Conservation (phyloP, 2,113 vertebrate species). For the Lamprologus sp. region DNA sequence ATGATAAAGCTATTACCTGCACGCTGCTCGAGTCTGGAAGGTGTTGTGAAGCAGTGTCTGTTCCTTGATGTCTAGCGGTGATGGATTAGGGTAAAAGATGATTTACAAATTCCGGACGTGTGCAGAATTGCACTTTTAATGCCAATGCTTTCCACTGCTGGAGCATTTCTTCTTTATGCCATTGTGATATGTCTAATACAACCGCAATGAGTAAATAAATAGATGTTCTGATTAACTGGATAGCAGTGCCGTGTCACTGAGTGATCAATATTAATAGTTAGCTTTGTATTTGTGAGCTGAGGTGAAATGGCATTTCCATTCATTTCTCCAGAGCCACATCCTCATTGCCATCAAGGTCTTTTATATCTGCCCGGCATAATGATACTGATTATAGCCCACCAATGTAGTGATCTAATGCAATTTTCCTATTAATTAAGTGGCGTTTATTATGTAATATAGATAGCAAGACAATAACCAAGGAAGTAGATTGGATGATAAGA, state of each 20-base stretch:
- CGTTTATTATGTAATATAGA: constrained; percentile 26
- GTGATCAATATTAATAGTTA: constrained; percentile 8
- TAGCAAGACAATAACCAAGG: constrained; percentile 18
- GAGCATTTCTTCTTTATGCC: not conserved
- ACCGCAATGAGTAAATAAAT: not conserved
- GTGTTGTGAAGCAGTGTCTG: constrained; percentile 28
- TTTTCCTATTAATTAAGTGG: constrained; percentile 47
- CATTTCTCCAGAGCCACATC: constrained; percentile 13
- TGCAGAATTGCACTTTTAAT: constrained; percentile 40
- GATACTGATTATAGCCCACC: constrained; percentile 7
- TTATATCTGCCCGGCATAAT: not conserved
- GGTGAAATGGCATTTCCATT: not conserved
- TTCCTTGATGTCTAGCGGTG: constrained; percentile 26
- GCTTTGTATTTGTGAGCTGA: not conserved
- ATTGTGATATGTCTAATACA: not conserved
- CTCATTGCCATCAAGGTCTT: constrained; percentile 6
- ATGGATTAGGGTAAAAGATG: constrained; percentile 50
- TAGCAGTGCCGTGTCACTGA: not conserved
- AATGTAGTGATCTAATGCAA: constrained; percentile 20
- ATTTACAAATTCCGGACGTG: constrained; percentile 44
- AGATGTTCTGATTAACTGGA: constrained; percentile 18
- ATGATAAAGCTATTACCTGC: constrained; percentile 53
- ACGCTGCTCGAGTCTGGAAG: constrained; percentile 4
- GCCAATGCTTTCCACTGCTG: not conserved
- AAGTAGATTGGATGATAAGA: constrained; percentile 28